phyloP scores from a whole-genome alignment of 2,113 vertebrate species.

The Corvus hawaiiensis region DNA sequence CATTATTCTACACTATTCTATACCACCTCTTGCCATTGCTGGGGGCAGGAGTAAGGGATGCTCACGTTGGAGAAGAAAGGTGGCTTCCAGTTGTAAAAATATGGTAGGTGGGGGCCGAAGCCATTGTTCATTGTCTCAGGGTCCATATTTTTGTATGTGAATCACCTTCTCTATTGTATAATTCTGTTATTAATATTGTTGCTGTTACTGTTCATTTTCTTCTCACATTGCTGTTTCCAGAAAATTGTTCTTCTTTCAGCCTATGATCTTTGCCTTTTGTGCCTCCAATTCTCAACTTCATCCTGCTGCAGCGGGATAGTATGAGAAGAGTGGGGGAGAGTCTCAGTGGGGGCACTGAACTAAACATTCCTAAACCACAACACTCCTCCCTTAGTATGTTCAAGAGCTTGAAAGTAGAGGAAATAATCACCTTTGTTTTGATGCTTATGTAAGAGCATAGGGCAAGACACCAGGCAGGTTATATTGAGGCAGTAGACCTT shows the following conservation, averaged over 20 bases:
- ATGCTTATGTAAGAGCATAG: fast-evolving
- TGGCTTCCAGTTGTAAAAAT: background rate
- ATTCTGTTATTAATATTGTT: background rate
- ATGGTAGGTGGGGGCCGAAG: fast-evolving
- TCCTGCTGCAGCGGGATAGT: background rate
- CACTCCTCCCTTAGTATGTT: background rate
- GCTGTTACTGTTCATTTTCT: background rate
- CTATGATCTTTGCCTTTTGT: background rate
- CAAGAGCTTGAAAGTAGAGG: background rate
- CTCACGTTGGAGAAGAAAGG: background rate
- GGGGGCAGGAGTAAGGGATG: fast-evolving
- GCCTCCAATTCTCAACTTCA: background rate
- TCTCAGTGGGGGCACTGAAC: background rate
- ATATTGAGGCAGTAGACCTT: background rate
- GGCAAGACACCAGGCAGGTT: background rate
- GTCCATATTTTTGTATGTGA: background rate
- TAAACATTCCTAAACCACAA: background rate
- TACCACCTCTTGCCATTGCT: background rate
- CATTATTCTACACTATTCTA: background rate
- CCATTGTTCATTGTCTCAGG: background rate
- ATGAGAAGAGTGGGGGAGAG: background rate
- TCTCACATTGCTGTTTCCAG: background rate
- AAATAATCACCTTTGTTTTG: background rate
- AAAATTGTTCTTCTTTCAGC: background rate
- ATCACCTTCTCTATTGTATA: background rate